phyloP scores from a whole-genome alignment of 2,888 invertebrate genomes.

The Myathropa florea region DNA sequence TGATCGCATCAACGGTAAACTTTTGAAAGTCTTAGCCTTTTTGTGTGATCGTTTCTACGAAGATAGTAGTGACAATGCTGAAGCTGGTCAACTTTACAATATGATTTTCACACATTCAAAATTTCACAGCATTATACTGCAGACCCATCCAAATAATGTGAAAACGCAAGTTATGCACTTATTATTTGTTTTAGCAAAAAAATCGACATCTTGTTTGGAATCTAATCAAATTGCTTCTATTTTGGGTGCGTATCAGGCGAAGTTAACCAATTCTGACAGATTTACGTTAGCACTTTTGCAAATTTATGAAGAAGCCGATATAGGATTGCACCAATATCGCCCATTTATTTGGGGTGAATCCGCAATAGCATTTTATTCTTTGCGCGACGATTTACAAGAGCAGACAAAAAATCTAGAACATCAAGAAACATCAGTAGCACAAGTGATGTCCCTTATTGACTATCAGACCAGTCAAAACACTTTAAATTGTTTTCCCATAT shows the following conservation, averaged over 20 bases:
- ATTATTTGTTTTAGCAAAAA: slow-evolving; percentile 84
- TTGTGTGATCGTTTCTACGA: slow-evolving; percentile 83
- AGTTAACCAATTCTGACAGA: slow-evolving; percentile 86
- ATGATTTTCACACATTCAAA: slow-evolving; percentile 90
- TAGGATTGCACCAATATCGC: slow-evolving; percentile 85
- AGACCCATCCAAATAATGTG: slow-evolving; percentile 77
- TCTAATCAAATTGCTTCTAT: slow-evolving; percentile 87
- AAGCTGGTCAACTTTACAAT: slow-evolving; percentile 84
- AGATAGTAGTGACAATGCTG: slow-evolving; percentile 77
- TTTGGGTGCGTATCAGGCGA: slow-evolving; percentile 89
- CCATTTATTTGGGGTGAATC: slow-evolving; percentile 93
- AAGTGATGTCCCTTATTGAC: slow-evolving; percentile 88
- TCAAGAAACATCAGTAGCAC: slow-evolving; percentile 87
- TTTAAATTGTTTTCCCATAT: slow-evolving; percentile 86
- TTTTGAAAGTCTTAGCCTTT: slow-evolving; percentile 83
- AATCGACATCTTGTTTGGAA: slow-evolving; percentile 84
- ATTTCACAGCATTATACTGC: slow-evolving; percentile 86
- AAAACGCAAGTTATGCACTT: slow-evolving; percentile 86
- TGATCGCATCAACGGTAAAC: slow-evolving; percentile 79
- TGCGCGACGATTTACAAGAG: slow-evolving; percentile 82
- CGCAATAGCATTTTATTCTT: slow-evolving; percentile 89
- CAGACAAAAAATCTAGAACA: slow-evolving; percentile 82
- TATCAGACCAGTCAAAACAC: slow-evolving; percentile 85
- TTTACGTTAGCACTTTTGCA: slow-evolving; percentile 85
- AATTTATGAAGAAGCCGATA: slow-evolving; percentile 86